Evolutionary conservation across 2,888 invertebrate genomes (phyloP).

Genomic region (Cephus nigrinus): DNA sequence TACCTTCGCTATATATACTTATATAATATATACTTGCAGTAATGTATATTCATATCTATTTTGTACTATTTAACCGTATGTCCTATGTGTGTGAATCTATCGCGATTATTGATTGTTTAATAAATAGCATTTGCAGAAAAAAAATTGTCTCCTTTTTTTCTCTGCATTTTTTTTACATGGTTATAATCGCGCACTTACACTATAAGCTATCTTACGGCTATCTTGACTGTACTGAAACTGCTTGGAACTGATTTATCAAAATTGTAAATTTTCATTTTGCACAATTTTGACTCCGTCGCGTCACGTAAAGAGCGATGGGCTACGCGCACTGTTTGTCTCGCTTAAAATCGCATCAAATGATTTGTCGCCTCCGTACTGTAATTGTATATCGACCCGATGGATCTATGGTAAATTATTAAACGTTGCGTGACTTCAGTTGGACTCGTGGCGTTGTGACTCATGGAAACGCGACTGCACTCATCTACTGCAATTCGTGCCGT

Average conservation of each 20-base stretch:
- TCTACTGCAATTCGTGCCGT: background rate
- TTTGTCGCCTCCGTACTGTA: background rate
- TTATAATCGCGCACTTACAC: background rate
- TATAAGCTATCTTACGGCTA: background rate
- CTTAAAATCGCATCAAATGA: background rate
- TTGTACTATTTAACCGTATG: constrained; percentile 17
- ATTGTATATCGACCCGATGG: constrained; percentile 18
- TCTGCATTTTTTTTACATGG: background rate
- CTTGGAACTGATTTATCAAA: too few species aligned
- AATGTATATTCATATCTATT: constrained; percentile 12
- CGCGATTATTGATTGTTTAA: constrained; percentile 12
- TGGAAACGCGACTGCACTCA: background rate
- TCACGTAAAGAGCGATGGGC: constrained; percentile 10
- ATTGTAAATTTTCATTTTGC: too few species aligned
- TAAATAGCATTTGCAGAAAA: constrained; percentile 15
- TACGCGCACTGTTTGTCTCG: background rate
- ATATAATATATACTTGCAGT: constrained; percentile 6
- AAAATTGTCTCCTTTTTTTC: background rate
- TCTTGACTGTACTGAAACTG: too few species aligned
- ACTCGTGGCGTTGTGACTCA: background rate
- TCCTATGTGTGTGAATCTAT: constrained; percentile 16
- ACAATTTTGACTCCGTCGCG: background rate
- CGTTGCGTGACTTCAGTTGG: constrained; percentile 15
- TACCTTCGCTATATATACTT: background rate
- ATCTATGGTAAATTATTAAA: constrained; percentile 31